These are phyloP conservation scores for Conchocele bisecta DNA, from an alignment of 2,888 invertebrate species.

Conservation along the genomic window DNA sequence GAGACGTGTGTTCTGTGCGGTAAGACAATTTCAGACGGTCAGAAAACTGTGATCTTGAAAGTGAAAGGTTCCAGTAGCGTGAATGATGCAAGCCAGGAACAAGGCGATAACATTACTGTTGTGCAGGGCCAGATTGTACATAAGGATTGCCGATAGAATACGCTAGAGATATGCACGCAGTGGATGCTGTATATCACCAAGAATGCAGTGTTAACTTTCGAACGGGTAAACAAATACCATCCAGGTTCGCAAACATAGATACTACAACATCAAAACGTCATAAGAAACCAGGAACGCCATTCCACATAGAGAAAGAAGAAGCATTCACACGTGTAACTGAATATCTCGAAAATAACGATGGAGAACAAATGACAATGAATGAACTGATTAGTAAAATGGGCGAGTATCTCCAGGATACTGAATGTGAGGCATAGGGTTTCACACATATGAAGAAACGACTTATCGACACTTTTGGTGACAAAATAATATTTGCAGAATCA, in stretches of 20 bases:
- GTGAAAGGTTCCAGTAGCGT: too few species aligned
- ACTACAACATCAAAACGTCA: too few species aligned
- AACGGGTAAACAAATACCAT: conserved; percentile 6
- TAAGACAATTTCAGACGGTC: too few species aligned
- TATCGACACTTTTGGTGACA: conserved; percentile 43
- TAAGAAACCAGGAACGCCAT: conserved; percentile 3
- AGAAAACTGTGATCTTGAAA: too few species aligned
- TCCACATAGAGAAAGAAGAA: not conserved
- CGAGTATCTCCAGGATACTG: not conserved
- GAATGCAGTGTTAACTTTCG: conserved; percentile 10
- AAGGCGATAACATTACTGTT: too few species aligned
- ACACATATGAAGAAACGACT: conserved; percentile 38
- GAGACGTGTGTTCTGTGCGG: too few species aligned
- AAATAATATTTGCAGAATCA: conserved; percentile 45
- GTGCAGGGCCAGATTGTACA: too few species aligned
- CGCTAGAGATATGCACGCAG: conserved; percentile 8
- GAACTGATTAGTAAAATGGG: not conserved
- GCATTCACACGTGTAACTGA: not conserved
- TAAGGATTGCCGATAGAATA: too few species aligned
- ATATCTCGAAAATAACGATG: conserved; percentile 2
- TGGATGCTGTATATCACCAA: conserved; percentile 22
- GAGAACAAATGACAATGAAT: conserved; percentile 11
- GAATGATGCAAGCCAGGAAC: too few species aligned
- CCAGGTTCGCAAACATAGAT: too few species aligned
- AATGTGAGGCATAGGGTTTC: conserved; percentile 4